Conservation (phyloP, 1,140 invertebrate genomes). For the Nymphalis io region DNA sequence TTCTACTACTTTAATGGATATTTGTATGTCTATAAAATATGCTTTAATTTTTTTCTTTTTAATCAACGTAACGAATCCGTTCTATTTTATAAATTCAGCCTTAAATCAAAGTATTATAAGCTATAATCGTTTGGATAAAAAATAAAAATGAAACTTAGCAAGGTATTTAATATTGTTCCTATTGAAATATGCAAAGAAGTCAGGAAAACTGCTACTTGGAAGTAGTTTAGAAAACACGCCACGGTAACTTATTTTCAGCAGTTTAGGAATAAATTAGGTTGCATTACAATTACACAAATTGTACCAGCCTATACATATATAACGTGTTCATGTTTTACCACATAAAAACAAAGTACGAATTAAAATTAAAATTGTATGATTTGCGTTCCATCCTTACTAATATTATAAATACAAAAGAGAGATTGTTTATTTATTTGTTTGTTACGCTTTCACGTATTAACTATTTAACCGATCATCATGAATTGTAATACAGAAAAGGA, state of each 20-base stretch:
- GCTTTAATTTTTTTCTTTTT: too few relatives aligned
- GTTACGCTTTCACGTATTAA: too few relatives aligned
- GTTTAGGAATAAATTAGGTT: slow-evolving; percentile 24
- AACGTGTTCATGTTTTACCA: background rate
- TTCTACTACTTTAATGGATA: too few relatives aligned
- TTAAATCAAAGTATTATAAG: background rate
- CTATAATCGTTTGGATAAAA: background rate
- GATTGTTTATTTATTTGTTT: too few relatives aligned
- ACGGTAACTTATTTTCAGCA: slow-evolving; percentile 24
- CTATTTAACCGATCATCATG: too few relatives aligned
- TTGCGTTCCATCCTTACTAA: too few relatives aligned
- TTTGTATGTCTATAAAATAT: background rate
- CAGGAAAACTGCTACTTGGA: slow-evolving; percentile 22
- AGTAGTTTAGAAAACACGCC: slow-evolving; percentile 28
- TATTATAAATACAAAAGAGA: too few relatives aligned
- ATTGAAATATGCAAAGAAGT: slow-evolving; percentile 33
- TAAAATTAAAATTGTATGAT: too few relatives aligned
- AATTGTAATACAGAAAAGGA: too few relatives aligned
- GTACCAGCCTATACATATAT: background rate
- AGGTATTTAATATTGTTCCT: slow-evolving; percentile 6
- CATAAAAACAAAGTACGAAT: background rate
- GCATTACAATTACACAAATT: slow-evolving; percentile 1
- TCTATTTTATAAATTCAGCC: background rate
- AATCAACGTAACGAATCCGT: too few relatives aligned
- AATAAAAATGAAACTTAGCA: background rate